phyloP scores from a whole-genome alignment of 2,113 vertebrate species.

The Nettapus auritus region DNA sequence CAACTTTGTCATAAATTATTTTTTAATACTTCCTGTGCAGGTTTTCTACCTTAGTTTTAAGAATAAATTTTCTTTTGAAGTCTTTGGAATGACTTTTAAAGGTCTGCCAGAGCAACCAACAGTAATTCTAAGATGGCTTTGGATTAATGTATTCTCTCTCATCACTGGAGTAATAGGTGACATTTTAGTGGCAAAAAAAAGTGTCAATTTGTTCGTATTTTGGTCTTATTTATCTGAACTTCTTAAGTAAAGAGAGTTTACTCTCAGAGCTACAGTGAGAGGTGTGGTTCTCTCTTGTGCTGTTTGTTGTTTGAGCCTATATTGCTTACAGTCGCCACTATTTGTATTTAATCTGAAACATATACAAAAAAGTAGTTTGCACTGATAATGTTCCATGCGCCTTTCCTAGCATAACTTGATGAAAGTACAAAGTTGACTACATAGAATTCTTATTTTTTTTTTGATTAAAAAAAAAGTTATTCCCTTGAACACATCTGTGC shows the following conservation, averaged over 20 bases:
- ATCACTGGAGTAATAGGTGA: not conserved
- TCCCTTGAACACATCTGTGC: not conserved
- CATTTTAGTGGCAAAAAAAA: not conserved
- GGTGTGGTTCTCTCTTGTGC: not conserved
- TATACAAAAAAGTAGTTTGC: not conserved
- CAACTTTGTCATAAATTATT: not conserved
- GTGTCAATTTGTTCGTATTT: not conserved
- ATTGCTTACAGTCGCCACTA: not conserved
- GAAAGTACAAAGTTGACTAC: not conserved
- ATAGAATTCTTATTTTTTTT: not conserved
- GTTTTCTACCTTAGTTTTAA: conserved; percentile 9
- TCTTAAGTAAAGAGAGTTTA: not conserved
- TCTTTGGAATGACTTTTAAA: not conserved
- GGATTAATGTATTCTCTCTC: not conserved
- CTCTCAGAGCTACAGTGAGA: not conserved
- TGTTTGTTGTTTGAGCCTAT: not conserved
- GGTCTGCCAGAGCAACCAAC: not conserved
- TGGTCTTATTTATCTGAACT: not conserved
- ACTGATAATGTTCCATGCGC: not conserved
- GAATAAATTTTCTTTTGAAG: not conserved
- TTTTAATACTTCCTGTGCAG: not conserved
- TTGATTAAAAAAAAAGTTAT: not conserved
- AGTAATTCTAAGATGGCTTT: not conserved
- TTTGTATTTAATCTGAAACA: not conserved
- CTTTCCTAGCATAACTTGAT: not conserved